phyloP scores from a whole-genome alignment of 2,888 invertebrate genomes.

The Coelogynopora nodosa region DNA sequence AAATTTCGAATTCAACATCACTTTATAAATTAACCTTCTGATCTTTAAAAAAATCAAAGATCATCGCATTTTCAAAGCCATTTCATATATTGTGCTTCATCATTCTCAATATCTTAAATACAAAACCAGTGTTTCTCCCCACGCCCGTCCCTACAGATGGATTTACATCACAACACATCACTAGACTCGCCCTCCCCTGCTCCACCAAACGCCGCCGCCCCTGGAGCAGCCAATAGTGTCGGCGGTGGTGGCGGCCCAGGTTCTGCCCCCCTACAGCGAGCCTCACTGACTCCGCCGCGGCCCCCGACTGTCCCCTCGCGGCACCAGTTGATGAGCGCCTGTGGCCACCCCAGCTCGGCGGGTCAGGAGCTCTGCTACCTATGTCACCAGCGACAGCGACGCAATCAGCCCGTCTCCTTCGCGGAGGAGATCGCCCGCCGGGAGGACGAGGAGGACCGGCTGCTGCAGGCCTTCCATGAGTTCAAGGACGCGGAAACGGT shows the following conservation, averaged over 20 bases:
- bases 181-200: background rate
- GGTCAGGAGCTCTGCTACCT: slow-evolving; percentile 62
- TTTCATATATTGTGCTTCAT: no score
- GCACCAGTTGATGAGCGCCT: slow-evolving; percentile 46
- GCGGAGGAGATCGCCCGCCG: slow-evolving; percentile 54
- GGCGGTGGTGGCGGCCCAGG: background rate
- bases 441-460: slow-evolving; percentile 58
- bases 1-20: no score
- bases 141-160: slow-evolving; percentile 33
- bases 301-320: slow-evolving; percentile 47
- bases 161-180: slow-evolving; percentile 37
- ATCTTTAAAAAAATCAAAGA: no score
- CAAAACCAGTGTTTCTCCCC: slow-evolving; percentile 33
- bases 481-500: slow-evolving; percentile 60
- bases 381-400: slow-evolving; percentile 59
- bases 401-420: slow-evolving; percentile 60
- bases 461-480: slow-evolving; percentile 59
- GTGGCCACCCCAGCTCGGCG: slow-evolving; percentile 57
- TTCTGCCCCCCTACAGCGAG: background rate
- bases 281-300: background rate
- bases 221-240: background rate
- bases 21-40: no score
- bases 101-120: no score
- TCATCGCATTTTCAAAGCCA: no score
- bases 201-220: background rate